These are phyloP conservation scores for Orcinus orca DNA, from an alignment of 2,113 vertebrate species.

Conservation along the genomic window DNA sequence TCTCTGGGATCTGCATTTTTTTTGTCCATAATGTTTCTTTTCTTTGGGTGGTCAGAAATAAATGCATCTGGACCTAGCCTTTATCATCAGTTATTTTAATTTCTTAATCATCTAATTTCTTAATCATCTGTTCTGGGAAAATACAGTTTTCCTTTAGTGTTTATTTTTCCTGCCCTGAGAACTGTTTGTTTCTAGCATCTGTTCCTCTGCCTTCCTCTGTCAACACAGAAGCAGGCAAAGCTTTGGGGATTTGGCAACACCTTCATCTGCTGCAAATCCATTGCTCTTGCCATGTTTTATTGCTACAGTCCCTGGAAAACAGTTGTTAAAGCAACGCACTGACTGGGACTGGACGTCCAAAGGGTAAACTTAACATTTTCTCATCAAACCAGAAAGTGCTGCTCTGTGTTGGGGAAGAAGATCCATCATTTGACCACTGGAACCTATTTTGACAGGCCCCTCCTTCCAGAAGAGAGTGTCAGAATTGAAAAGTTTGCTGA, in stretches of 20 bases:
- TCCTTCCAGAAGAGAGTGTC: not conserved
- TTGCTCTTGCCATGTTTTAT: not conserved
- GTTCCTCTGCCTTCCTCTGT: not conserved
- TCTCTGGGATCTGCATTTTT: not conserved
- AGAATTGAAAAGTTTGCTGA: not conserved
- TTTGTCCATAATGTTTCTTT: not conserved
- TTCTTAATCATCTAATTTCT: constrained; percentile 60
- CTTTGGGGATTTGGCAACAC: not conserved
- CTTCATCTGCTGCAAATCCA: not conserved
- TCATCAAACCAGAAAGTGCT: not conserved
- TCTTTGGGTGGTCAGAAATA: constrained; percentile 6
- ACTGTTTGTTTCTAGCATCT: constrained; percentile 23
- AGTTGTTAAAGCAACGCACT: not conserved
- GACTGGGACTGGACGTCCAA: not conserved
- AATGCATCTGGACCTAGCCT: constrained; percentile 40
- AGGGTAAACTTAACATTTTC: not conserved
- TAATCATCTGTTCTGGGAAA: constrained; percentile 40
- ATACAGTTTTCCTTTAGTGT: not conserved
- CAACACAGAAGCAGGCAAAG: not conserved
- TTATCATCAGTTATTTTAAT: constrained; percentile 57
- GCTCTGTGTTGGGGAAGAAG: not conserved
- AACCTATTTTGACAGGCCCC: not conserved
- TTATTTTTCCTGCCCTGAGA: constrained; percentile 33
- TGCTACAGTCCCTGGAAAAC: not conserved
- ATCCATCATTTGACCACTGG: not conserved